A percentile compares a stretch with the other conserved stretches of the same genome.
Conservation (phyloP, 2,797 vertebrate species). For the Eulemur mongoz region DNA sequence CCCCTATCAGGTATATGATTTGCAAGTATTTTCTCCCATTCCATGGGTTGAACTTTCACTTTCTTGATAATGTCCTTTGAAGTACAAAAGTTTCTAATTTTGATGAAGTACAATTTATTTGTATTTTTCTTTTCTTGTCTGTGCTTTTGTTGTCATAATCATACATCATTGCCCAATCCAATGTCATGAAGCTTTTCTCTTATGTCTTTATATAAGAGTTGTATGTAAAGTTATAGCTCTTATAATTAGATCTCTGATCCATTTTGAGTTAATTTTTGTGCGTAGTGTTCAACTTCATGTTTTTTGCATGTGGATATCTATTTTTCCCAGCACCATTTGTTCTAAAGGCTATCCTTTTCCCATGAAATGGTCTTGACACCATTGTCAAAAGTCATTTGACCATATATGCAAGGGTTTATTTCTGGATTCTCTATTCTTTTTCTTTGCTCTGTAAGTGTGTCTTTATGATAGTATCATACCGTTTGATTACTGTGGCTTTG, state of each 20-base stretch:
- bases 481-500: not conserved
- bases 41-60: not conserved
- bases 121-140: not conserved
- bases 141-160: not conserved
- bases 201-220: not conserved
- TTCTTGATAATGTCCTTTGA: not conserved
- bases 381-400: not conserved
- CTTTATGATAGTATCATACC: not conserved
- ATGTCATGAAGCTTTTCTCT: not conserved
- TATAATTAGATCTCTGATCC: not conserved
- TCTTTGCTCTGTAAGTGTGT: not conserved
- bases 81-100: not conserved
- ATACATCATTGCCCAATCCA: not conserved
- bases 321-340: not conserved
- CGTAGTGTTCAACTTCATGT: not conserved
- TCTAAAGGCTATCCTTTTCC: not conserved
- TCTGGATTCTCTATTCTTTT: not conserved
- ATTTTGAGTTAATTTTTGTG: not conserved
- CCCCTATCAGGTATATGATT: not conserved
- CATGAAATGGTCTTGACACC: not conserved
- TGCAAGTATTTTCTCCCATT: not conserved
- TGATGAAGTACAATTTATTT: not conserved
- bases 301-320: not conserved
- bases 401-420: not conserved
- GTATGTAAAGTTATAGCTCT: not conserved